phyloP scores from a whole-genome alignment of 2,113 vertebrate genomes.

The Hassar affinis region DNA sequence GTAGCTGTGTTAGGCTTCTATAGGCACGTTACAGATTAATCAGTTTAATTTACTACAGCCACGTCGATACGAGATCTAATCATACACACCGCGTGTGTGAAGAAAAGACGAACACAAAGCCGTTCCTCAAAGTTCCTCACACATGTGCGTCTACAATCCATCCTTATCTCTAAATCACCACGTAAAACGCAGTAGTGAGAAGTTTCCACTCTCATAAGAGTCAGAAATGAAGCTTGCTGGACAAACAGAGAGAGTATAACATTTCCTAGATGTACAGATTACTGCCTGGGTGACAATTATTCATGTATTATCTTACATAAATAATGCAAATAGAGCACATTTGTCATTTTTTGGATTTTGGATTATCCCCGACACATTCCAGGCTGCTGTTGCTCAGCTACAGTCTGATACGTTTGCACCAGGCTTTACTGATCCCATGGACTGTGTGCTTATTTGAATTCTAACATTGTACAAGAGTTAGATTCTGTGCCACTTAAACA shows the following conservation, averaged over 20 bases:
- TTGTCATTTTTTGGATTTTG: background rate
- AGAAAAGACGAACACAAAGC: background rate
- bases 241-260: background rate
- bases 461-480: background rate
- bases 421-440: background rate
- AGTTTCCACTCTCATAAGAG: background rate
- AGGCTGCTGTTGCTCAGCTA: background rate
- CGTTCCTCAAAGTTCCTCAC: background rate
- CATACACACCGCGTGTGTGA: background rate
- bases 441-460: background rate
- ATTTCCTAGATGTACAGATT: background rate
- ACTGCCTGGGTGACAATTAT: background rate
- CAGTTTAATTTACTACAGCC: background rate
- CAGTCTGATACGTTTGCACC: background rate
- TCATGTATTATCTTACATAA: background rate
- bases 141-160: background rate
- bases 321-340: background rate
- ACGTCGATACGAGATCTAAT: background rate
- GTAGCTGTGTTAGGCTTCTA: background rate
- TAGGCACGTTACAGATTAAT: background rate
- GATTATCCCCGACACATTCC: rapidly evolving
- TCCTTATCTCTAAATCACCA: background rate
- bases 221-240: background rate
- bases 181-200: background rate
- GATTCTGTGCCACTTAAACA: background rate